A percentile compares a stretch with the other conserved stretches of the same genome.
These are phyloP conservation scores for Podarcis muralis DNA, from an alignment of 2,113 vertebrate genomes.

Conservation along the genomic window DNA sequence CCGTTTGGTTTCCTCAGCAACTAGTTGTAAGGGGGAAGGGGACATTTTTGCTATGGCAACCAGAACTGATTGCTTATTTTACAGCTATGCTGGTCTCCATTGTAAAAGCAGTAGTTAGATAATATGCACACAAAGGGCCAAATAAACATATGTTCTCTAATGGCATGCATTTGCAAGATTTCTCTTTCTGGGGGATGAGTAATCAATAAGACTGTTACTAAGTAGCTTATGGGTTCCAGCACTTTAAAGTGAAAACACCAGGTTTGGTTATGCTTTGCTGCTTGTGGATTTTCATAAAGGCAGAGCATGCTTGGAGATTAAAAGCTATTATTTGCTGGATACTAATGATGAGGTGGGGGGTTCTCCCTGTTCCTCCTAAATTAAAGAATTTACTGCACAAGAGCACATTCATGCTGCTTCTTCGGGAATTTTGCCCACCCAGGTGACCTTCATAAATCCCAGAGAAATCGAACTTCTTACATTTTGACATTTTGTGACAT, in stretches of 20 bases:
- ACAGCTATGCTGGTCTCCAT: constrained; percentile 55
- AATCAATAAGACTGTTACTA: constrained; percentile 25
- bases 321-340: not conserved
- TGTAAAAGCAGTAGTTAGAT: constrained; percentile 48
- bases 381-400: not conserved
- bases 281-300: not conserved
- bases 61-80: constrained; percentile 64
- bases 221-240: constrained; percentile 37
- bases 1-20: constrained; percentile 69
- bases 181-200: constrained; percentile 32
- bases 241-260: constrained; percentile 45
- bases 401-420: not conserved
- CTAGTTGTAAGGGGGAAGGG: constrained; percentile 18
- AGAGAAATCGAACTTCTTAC: not conserved
- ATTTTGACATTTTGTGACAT: not conserved
- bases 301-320: not conserved
- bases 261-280: constrained; percentile 32
- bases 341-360: not conserved
- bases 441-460: not conserved
- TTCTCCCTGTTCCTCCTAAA: not conserved
- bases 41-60: constrained; percentile 69
- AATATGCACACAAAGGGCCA: constrained; percentile 47
- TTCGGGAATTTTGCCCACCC: not conserved
- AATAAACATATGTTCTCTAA: constrained; percentile 56
- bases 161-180: constrained; percentile 43